A percentile compares a stretch with the other conserved stretches of the same genome.
Conservation (phyloP, 2,888 invertebrate species). For the Sesia apiformis region DNA sequence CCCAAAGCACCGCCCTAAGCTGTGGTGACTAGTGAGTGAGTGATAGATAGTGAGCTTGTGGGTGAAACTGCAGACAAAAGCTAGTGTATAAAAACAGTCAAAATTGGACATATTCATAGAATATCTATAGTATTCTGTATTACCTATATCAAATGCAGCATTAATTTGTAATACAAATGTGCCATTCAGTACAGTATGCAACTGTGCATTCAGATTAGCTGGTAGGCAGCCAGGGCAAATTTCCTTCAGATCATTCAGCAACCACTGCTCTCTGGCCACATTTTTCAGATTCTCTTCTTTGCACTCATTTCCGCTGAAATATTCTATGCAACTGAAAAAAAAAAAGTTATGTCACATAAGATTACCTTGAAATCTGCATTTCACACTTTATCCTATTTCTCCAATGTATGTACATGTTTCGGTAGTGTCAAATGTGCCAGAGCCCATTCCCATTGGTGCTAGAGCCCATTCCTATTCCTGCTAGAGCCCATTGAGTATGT, state of each 20-base stretch:
- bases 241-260: constrained; percentile 77
- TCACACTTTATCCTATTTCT: not conserved
- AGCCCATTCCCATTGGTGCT: too few species aligned
- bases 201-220: constrained; percentile 55
- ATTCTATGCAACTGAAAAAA: constrained; percentile 65
- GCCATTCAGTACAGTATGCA: constrained; percentile 63
- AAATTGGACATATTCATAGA: too few species aligned
- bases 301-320: constrained; percentile 49
- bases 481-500: too few species aligned
- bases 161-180: constrained; percentile 78
- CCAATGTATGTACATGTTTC: too few species aligned
- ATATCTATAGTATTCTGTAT: constrained; percentile 3
- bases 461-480: too few species aligned
- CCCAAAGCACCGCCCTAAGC: too few species aligned
- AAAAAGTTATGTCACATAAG: not conserved
- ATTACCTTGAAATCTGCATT: not conserved
- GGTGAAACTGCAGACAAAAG: too few species aligned
- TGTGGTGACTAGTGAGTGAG: too few species aligned
- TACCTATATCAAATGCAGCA: constrained; percentile 76
- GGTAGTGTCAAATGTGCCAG: too few species aligned
- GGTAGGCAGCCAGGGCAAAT: constrained; percentile 78
- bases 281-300: constrained; percentile 63
- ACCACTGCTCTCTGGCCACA: constrained; percentile 79
- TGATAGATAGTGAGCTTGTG: too few species aligned
- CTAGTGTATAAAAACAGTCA: too few species aligned